Conservation (phyloP, 1,140 invertebrate species). For the Lordiphosa clarofinis region DNA sequence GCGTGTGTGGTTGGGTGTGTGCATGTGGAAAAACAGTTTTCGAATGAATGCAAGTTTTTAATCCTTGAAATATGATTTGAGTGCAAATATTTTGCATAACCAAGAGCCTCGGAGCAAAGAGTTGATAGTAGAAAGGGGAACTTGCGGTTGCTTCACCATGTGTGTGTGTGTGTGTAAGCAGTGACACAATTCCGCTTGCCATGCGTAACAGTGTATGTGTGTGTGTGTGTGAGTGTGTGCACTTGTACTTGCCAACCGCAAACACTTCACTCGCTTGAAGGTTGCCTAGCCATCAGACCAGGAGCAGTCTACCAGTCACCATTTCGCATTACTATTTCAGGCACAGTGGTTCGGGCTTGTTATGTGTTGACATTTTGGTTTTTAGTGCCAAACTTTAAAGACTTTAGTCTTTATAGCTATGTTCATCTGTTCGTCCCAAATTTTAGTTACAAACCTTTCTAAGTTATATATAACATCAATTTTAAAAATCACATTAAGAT, state of each 20-base stretch:
- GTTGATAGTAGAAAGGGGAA: constrained; percentile 20
- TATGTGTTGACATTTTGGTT: too few relatives aligned
- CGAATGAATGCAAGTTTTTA: constrained; percentile 76
- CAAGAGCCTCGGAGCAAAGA: constrained; percentile 61
- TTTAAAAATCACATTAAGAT: too few relatives aligned
- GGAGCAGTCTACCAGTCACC: too few relatives aligned
- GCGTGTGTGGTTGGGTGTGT: constrained; percentile 31
- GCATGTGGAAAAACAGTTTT: constrained; percentile 76
- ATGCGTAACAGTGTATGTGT: constrained; percentile 26
- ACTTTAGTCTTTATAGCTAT: too few relatives aligned
- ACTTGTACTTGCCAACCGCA: constrained; percentile 75
- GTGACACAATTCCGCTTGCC: constrained; percentile 66
- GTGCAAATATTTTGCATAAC: constrained; percentile 78
- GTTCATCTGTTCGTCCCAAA: too few relatives aligned
- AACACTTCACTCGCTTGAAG: constrained; percentile 72
- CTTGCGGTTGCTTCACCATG: constrained; percentile 44
- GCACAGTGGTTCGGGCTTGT: too few relatives aligned
- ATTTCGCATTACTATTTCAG: too few relatives aligned
- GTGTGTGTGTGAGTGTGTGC: constrained; percentile 60
- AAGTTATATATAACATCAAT: too few relatives aligned
- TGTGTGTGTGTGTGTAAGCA: constrained; percentile 31
- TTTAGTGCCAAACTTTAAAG: too few relatives aligned
- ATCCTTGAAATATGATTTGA: constrained; percentile 78
- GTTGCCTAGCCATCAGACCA: too few relatives aligned
- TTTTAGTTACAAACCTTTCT: too few relatives aligned